Conservation (phyloP, 2,113 vertebrate genomes). For the Danionella cerebrum region DNA sequence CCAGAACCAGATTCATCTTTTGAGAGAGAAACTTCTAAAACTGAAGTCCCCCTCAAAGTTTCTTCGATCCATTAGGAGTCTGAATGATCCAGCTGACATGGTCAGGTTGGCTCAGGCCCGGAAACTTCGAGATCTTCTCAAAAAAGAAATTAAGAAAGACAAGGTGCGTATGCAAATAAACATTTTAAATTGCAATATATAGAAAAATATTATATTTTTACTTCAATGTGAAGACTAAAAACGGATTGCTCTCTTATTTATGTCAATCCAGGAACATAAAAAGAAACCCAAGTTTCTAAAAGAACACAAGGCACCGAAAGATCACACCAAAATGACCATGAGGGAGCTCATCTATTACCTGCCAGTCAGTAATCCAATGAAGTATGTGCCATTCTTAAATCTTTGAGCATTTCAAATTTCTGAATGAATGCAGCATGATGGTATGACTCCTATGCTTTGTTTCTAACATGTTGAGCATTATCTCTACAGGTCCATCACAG, state of each 20-base stretch:
- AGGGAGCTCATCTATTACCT: slow-evolving; percentile 92
- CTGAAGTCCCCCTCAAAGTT: slow-evolving; percentile 26
- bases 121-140: slow-evolving; percentile 84
- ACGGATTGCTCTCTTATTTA: background rate
- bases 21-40: slow-evolving; percentile 28
- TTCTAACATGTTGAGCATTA: background rate
- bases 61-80: slow-evolving; percentile 52
- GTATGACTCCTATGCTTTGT: too few species aligned
- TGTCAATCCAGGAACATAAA: slow-evolving; percentile 57
- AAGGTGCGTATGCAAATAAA: slow-evolving; percentile 72
- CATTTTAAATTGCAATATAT: too few species aligned
- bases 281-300: slow-evolving; percentile 53
- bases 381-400: slow-evolving; percentile 64
- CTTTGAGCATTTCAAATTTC: too few species aligned
- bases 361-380: slow-evolving; percentile 87
- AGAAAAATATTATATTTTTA: too few species aligned
- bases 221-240: too few species aligned
- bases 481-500: slow-evolving; percentile 66
- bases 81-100: slow-evolving; percentile 72
- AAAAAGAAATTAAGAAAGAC: slow-evolving; percentile 78
- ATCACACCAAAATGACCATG: slow-evolving; percentile 97
- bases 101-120: slow-evolving; percentile 79
- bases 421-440: too few species aligned
- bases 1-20: slow-evolving; percentile 3
- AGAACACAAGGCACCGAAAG: slow-evolving; percentile 62